Evolutionary conservation across 2,113 vertebrate genomes (phyloP).

Genomic region (Bungarus multicinctus): DNA sequence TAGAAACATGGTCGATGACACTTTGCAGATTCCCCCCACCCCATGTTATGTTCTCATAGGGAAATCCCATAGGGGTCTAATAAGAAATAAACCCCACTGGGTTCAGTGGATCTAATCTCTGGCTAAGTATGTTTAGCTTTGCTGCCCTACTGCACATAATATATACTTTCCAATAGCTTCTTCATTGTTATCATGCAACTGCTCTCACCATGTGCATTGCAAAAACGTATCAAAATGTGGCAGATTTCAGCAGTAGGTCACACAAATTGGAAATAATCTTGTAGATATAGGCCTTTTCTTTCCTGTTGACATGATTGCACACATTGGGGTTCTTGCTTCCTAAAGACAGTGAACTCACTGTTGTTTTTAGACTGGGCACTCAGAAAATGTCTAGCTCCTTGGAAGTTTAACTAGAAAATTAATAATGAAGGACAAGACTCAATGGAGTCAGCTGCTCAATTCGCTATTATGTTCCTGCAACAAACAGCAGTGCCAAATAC

Average conservation of each 20-base stretch:
- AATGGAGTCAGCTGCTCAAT: neutral
- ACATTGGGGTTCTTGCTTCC: neutral
- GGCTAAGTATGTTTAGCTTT: neutral
- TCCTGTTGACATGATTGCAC: neutral
- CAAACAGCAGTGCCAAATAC: neutral
- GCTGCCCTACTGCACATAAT: neutral
- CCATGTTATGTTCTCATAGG: neutral
- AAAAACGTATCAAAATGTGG: neutral
- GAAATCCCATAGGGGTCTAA: neutral
- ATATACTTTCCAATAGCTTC: neutral
- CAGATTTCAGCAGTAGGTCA: neutral
- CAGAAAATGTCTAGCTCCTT: neutral
- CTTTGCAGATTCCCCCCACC: neutral
- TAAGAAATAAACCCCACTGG: neutral
- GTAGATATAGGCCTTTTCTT: neutral
- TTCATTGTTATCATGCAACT: neutral
- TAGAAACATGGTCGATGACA: neutral
- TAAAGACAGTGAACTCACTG: neutral
- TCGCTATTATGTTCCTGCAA: neutral
- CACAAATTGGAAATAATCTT: neutral
- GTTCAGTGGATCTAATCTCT: neutral
- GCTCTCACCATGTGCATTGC: neutral
- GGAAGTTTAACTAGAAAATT: neutral
- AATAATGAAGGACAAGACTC: neutral
- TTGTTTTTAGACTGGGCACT: neutral